Evolutionary conservation across 1,140 invertebrate species (phyloP).

Genomic region (Bombus pyrosoma): DNA sequence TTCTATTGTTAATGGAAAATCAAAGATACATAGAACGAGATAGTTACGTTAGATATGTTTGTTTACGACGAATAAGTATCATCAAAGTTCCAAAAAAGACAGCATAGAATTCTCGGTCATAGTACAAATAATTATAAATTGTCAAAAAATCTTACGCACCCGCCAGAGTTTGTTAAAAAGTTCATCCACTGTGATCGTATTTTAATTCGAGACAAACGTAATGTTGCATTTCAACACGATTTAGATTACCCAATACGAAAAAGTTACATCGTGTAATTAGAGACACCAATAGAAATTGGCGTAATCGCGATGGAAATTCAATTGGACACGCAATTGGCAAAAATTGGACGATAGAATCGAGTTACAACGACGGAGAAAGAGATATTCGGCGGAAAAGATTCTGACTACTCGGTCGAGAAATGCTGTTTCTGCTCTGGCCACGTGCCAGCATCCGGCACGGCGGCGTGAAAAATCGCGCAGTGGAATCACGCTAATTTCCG

Average conservation of each 20-base stretch:
- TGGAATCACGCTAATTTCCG: conserved; percentile 16
- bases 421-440: neutral
- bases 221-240: neutral
- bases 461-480: conserved; percentile 31
- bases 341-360: neutral
- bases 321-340: conserved; percentile 8
- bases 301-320: neutral
- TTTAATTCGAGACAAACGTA: neutral
- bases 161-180: neutral
- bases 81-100: too few relatives aligned
- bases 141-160: too few relatives aligned
- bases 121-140: too few relatives aligned
- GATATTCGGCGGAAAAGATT: conserved; percentile 15
- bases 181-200: neutral
- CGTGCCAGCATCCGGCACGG: neutral
- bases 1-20: too few relatives aligned
- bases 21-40: too few relatives aligned
- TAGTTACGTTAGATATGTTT: too few relatives aligned
- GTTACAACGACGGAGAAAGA: neutral
- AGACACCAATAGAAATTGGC: neutral
- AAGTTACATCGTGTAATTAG: neutral
- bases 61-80: too few relatives aligned
- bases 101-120: too few relatives aligned
- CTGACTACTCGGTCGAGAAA: conserved; percentile 14
- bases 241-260: too few relatives aligned